These are phyloP conservation scores for Caranx melampygus DNA, from an alignment of 2,113 vertebrate species.

Conservation along the genomic window DNA sequence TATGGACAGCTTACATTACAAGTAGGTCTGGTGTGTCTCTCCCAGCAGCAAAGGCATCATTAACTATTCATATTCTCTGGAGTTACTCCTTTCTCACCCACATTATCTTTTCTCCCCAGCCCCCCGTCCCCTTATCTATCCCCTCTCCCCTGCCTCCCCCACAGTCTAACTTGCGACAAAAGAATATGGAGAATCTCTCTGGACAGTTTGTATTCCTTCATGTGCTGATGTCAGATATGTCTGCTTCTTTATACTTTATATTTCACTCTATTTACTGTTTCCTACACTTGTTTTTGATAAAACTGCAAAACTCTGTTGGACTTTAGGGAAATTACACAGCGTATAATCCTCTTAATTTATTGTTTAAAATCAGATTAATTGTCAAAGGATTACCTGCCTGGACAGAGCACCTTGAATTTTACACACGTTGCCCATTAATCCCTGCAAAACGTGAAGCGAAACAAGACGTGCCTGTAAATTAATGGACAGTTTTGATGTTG, in stretches of 20 bases:
- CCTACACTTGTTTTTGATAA: neutral
- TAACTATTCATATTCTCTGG: constrained; percentile 66
- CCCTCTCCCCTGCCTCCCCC: neutral
- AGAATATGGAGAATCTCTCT: constrained; percentile 15
- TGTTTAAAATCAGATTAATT: constrained; percentile 11
- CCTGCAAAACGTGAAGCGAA: neutral
- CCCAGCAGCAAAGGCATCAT: constrained; percentile 50
- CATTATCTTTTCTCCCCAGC: constrained; percentile 24
- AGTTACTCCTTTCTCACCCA: constrained; percentile 31
- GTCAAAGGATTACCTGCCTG: neutral
- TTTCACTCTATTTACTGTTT: neutral
- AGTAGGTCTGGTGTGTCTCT: constrained; percentile 52
- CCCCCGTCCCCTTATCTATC: neutral
- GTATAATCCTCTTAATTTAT: constrained; percentile 13
- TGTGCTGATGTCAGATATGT: constrained; percentile 24
- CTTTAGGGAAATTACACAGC: neutral
- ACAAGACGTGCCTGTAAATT: neutral
- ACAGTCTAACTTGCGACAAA: constrained; percentile 47
- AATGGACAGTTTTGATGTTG: neutral
- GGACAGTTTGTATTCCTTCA: constrained; percentile 33
- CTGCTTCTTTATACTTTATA: neutral
- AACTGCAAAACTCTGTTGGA: neutral
- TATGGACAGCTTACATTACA: constrained; percentile 55
- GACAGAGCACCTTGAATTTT: constrained; percentile 11
- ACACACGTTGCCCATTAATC: neutral